phyloP scores from a whole-genome alignment of 2,888 invertebrate genomes.

The Pterobdella sp. region DNA sequence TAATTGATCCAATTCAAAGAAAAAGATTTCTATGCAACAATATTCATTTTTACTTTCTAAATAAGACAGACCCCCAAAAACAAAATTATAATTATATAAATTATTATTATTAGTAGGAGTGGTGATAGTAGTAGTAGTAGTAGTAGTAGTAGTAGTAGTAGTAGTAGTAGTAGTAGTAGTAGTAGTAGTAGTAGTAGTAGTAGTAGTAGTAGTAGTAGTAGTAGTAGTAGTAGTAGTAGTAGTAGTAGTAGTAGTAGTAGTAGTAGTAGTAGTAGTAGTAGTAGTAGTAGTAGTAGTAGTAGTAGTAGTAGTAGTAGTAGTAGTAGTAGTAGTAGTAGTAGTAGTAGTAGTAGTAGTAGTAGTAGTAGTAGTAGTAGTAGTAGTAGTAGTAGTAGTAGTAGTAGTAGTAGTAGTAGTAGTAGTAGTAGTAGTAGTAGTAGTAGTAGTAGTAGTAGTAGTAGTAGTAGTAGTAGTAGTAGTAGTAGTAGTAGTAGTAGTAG shows the following conservation, averaged over 20 bases:
- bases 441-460: slow-evolving; percentile 27
- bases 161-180: neutral
- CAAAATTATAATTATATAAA: neutral
- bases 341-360: slow-evolving; percentile 28
- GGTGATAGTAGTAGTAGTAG: neutral
- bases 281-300: neutral
- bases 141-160: slow-evolving; percentile 2
- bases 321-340: slow-evolving; percentile 28
- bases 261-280: too few species aligned
- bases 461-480: slow-evolving; percentile 28
- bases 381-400: slow-evolving; percentile 26
- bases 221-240: too few species aligned
- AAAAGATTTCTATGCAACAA: too few species aligned
- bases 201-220: too few species aligned
- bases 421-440: slow-evolving; percentile 24
- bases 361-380: slow-evolving; percentile 28
- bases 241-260: too few species aligned
- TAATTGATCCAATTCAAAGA: too few species aligned
- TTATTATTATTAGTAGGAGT: too few species aligned
- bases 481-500: slow-evolving; percentile 28
- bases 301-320: slow-evolving; percentile 27
- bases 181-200: too few species aligned
- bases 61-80: neutral
- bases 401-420: slow-evolving; percentile 27
- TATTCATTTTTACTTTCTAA: slow-evolving; percentile 34